Conservation (phyloP, 2,888 invertebrate species). For the Dexiosoma caninum region DNA sequence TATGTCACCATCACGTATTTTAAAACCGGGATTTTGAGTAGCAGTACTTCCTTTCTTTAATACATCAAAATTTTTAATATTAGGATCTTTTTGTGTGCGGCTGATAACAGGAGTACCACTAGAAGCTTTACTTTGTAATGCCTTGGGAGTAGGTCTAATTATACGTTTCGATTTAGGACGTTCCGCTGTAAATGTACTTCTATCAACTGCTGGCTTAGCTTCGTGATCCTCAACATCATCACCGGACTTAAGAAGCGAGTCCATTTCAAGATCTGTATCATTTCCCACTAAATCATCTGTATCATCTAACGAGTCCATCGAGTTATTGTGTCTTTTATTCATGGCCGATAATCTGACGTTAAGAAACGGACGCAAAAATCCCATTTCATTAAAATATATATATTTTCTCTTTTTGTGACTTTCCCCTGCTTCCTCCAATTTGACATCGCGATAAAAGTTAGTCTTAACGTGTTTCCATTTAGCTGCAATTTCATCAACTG, state of each 20-base stretch:
- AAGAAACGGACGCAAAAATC: conserved; percentile 45
- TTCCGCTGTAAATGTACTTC: neutral
- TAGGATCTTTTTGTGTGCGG: conserved; percentile 29
- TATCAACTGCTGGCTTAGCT: neutral
- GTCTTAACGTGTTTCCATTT: conserved; percentile 50
- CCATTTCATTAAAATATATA: conserved; percentile 41
- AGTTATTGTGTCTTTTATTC: neutral
- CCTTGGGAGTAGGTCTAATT: conserved; percentile 35
- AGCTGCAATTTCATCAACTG: conserved; percentile 45
- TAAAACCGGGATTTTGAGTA: conserved; percentile 25
- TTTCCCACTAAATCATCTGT: conserved; percentile 13
- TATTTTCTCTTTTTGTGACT: conserved; percentile 43
- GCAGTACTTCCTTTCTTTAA: conserved; percentile 3
- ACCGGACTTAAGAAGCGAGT: neutral
- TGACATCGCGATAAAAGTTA: conserved; percentile 44
- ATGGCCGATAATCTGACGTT: neutral
- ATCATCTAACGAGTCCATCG: neutral
- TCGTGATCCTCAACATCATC: neutral
- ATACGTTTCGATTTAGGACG: conserved; percentile 6
- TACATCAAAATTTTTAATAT: conserved; percentile 19
- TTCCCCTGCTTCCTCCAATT: conserved; percentile 30
- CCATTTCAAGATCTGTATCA: conserved; percentile 42
- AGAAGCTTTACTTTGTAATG: conserved; percentile 12
- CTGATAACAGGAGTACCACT: neutral
- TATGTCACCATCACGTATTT: conserved; percentile 58